These are phyloP conservation scores for Zelleria hepariella DNA, from an alignment of 2,888 invertebrate species.

Conservation along the genomic window DNA sequence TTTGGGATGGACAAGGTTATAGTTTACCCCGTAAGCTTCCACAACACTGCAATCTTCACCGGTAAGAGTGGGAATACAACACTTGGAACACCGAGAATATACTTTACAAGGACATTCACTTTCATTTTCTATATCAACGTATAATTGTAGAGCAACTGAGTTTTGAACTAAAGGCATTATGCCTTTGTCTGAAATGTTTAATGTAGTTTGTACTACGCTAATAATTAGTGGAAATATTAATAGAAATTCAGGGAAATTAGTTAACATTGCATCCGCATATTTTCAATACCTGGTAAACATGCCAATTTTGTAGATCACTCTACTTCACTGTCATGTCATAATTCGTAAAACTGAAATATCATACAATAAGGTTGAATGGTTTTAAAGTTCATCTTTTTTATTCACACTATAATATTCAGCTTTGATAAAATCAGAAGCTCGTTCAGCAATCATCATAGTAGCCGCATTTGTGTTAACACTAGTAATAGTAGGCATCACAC, in stretches of 20 bases:
- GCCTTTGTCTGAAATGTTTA: constrained; percentile 44
- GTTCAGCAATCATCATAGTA: constrained; percentile 60
- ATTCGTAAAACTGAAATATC: background rate
- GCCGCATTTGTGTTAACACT: constrained; percentile 58
- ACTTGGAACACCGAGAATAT: constrained; percentile 26
- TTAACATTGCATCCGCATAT: background rate
- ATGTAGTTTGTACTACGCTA: constrained; percentile 10
- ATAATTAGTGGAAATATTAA: background rate
- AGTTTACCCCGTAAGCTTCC: background rate
- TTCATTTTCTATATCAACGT: constrained; percentile 38
- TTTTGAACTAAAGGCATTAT: constrained; percentile 32
- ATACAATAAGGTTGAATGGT: background rate
- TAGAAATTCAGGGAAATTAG: background rate
- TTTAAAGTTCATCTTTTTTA: constrained; percentile 38
- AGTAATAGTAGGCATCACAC: constrained; percentile 57
- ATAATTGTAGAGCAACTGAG: constrained; percentile 46
- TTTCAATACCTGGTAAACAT: background rate
- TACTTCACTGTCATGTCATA: background rate
- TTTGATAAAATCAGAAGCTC: constrained; percentile 57
- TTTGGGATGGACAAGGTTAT: constrained; percentile 25
- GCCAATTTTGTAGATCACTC: background rate
- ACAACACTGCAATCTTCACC: background rate
- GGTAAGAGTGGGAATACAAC: constrained; percentile 34
- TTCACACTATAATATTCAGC: constrained; percentile 26
- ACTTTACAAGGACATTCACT: constrained; percentile 22